Conservation (phyloP, 2,888 invertebrate genomes). For the Harpalus rubripes region DNA sequence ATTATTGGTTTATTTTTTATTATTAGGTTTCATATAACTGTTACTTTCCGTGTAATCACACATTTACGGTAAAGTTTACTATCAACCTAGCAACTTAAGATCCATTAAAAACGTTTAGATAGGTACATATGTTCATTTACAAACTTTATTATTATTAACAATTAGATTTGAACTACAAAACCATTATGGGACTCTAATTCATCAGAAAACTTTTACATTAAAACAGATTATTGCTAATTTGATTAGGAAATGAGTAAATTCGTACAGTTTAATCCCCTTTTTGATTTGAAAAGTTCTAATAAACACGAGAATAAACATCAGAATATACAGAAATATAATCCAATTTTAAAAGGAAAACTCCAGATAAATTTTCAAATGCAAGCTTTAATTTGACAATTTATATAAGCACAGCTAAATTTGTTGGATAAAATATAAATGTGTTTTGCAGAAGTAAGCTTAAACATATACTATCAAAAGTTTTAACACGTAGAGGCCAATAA, state of each 20-base stretch:
- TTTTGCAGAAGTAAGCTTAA: too few species aligned
- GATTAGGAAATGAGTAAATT: background rate
- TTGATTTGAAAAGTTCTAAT: conserved; percentile 4
- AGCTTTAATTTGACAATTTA: conserved; percentile 31
- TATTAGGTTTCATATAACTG: background rate
- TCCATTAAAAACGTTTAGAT: conserved; percentile 1
- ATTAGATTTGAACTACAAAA: conserved; percentile 23
- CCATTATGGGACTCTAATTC: background rate
- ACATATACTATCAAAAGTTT: too few species aligned
- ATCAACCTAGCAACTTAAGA: conserved; percentile 15
- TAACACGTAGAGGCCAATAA: too few species aligned
- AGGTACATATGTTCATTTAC: background rate
- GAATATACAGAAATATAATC: background rate
- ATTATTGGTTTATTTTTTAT: too few species aligned
- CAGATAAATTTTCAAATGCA: background rate
- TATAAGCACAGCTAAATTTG: too few species aligned
- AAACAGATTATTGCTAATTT: conserved; percentile 8
- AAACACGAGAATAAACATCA: background rate
- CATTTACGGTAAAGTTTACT: background rate
- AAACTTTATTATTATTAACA: conserved; percentile 12
- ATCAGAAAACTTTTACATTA: background rate
- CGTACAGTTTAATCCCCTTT: background rate
- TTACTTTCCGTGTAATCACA: background rate
- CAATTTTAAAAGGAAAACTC: background rate
- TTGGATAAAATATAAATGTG: too few species aligned